A percentile compares a stretch with the other conserved stretches of the same genome.
These are phyloP conservation scores for Hycleus cichorii DNA, from an alignment of 1,140 invertebrate species.

Conservation along the genomic window DNA sequence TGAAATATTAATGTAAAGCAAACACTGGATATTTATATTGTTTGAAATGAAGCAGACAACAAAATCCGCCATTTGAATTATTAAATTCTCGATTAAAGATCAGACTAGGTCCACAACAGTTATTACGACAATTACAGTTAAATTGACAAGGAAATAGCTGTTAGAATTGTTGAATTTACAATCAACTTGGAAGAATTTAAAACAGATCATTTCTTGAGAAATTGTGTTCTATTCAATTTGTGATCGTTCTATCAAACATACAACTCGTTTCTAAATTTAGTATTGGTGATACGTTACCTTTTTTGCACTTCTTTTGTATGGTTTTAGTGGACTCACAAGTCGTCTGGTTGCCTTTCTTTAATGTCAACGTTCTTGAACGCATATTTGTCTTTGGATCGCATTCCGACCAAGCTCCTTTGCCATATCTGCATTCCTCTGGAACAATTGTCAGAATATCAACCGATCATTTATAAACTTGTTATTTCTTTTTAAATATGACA, in stretches of 20 bases:
- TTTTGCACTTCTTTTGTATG: conserved; percentile 87
- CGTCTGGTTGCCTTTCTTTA: conserved; percentile 72
- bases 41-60: background rate
- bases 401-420: conserved; percentile 76
- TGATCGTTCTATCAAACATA: background rate
- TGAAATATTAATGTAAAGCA: background rate
- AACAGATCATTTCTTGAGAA: too few species aligned
- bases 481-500: too few species aligned
- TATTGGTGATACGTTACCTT: conserved; percentile 52
- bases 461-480: too few species aligned
- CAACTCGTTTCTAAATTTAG: background rate
- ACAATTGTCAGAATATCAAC: background rate
- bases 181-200: too few species aligned
- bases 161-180: too few species aligned
- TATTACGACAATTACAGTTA: too few species aligned
- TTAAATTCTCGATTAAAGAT: too few species aligned
- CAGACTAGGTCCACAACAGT: background rate
- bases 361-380: conserved; percentile 66
- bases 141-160: too few species aligned
- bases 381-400: conserved; percentile 76
- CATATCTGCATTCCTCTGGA: conserved; percentile 64
- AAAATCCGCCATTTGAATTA: too few species aligned
- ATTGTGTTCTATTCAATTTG: too few species aligned
- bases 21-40: background rate
- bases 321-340: conserved; percentile 73